Evolutionary conservation across 2,797 vertebrate species (phyloP).

Genomic region (Neosilurus hyrtlii): DNA sequence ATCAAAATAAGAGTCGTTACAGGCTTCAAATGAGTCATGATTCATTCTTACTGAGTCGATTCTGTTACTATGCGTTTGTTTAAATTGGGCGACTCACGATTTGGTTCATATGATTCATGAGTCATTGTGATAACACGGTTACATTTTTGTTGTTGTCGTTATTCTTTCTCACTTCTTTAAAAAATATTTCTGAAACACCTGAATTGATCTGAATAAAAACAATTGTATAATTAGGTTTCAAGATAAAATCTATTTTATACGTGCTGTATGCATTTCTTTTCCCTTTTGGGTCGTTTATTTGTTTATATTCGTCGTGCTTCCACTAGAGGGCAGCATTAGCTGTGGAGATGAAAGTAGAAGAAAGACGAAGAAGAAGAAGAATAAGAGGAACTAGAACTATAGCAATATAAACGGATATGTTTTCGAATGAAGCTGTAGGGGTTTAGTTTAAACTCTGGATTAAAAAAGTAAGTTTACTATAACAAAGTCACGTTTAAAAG

Average conservation of each 20-base stretch:
- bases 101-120: constrained; percentile 14
- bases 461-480: not conserved
- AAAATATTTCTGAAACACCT: no score
- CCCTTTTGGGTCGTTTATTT: not conserved
- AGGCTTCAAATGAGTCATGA: not conserved
- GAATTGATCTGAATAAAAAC: no score
- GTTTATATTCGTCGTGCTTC: not conserved
- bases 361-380: constrained; percentile 17
- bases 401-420: not conserved
- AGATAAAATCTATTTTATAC: no score
- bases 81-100: not conserved
- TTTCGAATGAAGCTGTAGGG: not conserved
- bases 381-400: not conserved
- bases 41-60: constrained; percentile 5
- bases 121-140: not conserved
- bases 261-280: no score
- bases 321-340: constrained; percentile 24
- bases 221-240: no score
- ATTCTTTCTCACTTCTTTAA: no score
- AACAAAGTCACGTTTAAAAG: not conserved
- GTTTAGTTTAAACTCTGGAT: not conserved
- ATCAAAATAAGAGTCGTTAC: constrained; percentile 39
- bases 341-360: not conserved
- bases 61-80: not conserved
- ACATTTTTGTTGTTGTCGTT: no score